These are phyloP conservation scores for Pachymerium ferrugineum DNA, from an alignment of 2,888 invertebrate genomes.

Conservation along the genomic window DNA sequence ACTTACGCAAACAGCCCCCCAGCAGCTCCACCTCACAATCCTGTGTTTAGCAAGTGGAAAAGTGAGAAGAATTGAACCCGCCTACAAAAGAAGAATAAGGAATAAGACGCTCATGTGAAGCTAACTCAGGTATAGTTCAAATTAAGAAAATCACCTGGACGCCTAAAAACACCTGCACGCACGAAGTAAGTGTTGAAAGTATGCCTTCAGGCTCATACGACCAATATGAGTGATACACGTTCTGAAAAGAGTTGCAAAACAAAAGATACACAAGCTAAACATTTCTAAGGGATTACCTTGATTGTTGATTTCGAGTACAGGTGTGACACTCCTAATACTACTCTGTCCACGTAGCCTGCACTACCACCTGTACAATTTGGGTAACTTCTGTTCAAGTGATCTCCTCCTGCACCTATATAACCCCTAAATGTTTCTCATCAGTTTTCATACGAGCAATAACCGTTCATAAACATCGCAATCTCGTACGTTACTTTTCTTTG, in stretches of 20 bases:
- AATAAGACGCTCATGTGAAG: too few relatives aligned
- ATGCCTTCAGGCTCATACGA: conserved; percentile 82
- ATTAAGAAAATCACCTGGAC: conserved; percentile 43
- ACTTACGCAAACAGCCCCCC: neutral
- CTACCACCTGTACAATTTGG: conserved; percentile 79
- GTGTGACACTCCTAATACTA: conserved; percentile 66
- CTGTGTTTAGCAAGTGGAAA: neutral
- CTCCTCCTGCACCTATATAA: conserved; percentile 87
- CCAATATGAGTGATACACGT: conserved; percentile 55
- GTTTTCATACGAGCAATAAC: too few relatives aligned
- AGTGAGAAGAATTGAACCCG: neutral
- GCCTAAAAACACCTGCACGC: conserved; percentile 48
- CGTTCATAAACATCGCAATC: neutral
- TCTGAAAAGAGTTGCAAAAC: conserved; percentile 39
- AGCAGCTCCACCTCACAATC: neutral
- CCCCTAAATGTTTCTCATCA: conserved; percentile 58
- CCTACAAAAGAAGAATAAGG: neutral
- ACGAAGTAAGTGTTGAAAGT: conserved; percentile 57
- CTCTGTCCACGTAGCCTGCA: conserved; percentile 74
- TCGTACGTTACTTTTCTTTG: neutral
- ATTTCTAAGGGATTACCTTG: conserved; percentile 37
- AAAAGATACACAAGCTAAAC: neutral
- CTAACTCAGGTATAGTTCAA: too few relatives aligned
- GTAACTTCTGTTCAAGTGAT: conserved; percentile 54
- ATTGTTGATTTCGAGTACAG: conserved; percentile 69